phyloP scores from a whole-genome alignment of 2,888 invertebrate species.

The Agrochola macilenta region DNA sequence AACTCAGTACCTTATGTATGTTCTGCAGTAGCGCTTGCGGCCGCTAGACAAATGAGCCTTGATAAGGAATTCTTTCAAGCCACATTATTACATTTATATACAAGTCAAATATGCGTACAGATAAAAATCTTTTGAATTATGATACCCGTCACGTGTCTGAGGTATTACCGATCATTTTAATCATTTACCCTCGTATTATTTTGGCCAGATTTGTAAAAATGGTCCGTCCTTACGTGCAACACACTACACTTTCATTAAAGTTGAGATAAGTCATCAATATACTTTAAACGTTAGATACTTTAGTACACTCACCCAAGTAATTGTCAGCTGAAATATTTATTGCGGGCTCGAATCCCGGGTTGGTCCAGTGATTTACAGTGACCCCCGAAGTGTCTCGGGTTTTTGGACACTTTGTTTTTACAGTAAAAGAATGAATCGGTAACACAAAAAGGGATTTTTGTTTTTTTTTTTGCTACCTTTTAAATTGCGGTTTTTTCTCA shows the following conservation, averaged over 20 bases:
- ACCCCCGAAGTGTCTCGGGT: constrained; percentile 45
- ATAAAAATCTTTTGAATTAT: too few relatives aligned
- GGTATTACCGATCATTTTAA: background rate
- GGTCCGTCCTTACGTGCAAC: background rate
- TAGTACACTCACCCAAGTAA: constrained; percentile 70
- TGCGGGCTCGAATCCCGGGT: constrained; percentile 70
- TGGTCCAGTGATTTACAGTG: constrained; percentile 72
- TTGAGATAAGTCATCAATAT: constrained; percentile 45
- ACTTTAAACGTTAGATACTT: constrained; percentile 48
- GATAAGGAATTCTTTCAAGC: too few relatives aligned
- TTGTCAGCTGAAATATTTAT: constrained; percentile 81
- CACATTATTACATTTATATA: too few relatives aligned
- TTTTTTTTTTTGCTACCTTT: constrained; percentile 30
- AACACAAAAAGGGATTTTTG: constrained; percentile 30
- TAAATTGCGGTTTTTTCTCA: constrained; percentile 14
- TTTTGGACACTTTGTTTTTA: constrained; percentile 60
- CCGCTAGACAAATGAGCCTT: too few relatives aligned
- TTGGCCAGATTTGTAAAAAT: background rate
- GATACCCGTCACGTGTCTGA: too few relatives aligned
- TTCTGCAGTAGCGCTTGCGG: too few relatives aligned
- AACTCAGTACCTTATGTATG: too few relatives aligned
- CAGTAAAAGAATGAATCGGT: constrained; percentile 61
- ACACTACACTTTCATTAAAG: constrained; percentile 19
- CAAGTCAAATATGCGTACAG: too few relatives aligned
- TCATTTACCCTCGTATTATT: background rate